Evolutionary conservation across 2,797 vertebrate species (phyloP).

Genomic region (Notamacropus eugenii): DNA sequence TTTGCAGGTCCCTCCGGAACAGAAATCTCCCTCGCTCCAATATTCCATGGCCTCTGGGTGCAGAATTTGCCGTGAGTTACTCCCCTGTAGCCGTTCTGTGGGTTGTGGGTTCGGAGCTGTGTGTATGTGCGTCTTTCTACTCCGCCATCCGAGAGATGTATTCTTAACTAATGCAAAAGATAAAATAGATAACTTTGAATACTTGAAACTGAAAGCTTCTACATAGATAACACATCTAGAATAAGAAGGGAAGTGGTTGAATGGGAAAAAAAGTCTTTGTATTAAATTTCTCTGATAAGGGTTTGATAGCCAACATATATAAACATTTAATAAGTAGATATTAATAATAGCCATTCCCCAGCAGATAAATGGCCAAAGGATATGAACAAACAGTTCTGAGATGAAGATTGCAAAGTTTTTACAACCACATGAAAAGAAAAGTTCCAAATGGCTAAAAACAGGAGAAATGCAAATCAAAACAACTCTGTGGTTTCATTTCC

Average conservation of each 20-base stretch:
- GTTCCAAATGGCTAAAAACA: background rate
- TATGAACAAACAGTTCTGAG: background rate
- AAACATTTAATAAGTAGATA: background rate
- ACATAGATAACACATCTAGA: background rate
- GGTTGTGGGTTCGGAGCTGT: too few relatives aligned
- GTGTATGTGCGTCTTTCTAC: too few relatives aligned
- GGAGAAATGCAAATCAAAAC: background rate
- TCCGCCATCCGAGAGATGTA: background rate
- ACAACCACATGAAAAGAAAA: background rate
- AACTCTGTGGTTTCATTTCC: background rate
- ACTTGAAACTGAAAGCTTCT: background rate
- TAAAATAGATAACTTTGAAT: background rate
- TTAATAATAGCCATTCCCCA: background rate
- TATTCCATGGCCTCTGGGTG: too few relatives aligned
- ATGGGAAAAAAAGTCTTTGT: background rate
- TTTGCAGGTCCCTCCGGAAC: too few relatives aligned
- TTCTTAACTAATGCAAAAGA: background rate
- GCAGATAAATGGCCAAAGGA: background rate
- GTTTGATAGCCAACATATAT: background rate
- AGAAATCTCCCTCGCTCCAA: too few relatives aligned
- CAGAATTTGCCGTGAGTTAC: too few relatives aligned
- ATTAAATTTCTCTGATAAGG: background rate
- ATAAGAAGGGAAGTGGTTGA: background rate
- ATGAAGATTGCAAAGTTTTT: background rate
- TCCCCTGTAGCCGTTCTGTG: too few relatives aligned